These are phyloP conservation scores for Nephrotoma flavescens DNA, from an alignment of 2,888 invertebrate genomes.

Conservation along the genomic window DNA sequence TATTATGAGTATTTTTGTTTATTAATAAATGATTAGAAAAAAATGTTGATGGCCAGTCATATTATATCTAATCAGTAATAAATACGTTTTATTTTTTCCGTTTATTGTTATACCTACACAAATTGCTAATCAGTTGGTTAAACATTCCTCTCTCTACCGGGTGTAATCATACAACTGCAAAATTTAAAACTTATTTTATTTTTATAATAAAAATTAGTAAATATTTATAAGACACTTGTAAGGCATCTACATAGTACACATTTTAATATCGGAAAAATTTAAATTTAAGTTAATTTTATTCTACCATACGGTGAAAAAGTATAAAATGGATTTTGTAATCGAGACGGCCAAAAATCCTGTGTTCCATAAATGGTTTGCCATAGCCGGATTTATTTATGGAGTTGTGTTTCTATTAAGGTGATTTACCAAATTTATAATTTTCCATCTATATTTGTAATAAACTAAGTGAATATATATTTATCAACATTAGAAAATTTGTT, in stretches of 20 bases:
- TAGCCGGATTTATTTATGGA: background rate
- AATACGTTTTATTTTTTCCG: background rate
- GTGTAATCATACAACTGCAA: background rate
- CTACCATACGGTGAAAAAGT: background rate
- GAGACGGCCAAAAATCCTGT: background rate
- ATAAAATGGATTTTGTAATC: background rate
- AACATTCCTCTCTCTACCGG: background rate
- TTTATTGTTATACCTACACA: background rate
- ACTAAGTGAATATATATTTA: background rate
- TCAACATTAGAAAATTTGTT: conserved; percentile 37
- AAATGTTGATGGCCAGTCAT: background rate
- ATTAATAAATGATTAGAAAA: background rate
- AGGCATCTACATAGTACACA: background rate
- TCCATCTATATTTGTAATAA: too few species aligned
- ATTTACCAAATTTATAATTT: background rate
- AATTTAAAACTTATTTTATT: background rate
- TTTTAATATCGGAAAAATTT: background rate
- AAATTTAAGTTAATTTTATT: too few species aligned
- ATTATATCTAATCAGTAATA: background rate
- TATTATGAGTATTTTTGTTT: background rate
- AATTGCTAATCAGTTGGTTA: background rate
- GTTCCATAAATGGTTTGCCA: background rate
- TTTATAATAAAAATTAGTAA: background rate
- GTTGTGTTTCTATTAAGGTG: background rate
- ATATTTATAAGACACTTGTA: background rate